Percentiles rank a stretch among this genome's conserved stretches.
Conservation (phyloP, 2,888 invertebrate species). For the Hoplodrina blanda region DNA sequence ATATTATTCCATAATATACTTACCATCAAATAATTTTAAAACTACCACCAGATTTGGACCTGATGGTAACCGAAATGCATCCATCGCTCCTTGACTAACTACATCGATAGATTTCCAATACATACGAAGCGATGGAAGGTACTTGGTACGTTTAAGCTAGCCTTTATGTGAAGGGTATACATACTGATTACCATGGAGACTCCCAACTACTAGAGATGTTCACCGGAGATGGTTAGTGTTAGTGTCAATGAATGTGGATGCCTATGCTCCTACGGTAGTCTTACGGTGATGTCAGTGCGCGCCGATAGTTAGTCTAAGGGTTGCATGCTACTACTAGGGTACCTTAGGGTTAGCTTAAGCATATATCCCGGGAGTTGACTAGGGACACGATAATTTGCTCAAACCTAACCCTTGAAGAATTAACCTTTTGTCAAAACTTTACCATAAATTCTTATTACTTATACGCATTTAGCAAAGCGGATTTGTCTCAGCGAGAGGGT, state of each 20-base stretch:
- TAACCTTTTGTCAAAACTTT: conserved; percentile 42
- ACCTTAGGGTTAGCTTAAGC: conserved; percentile 3
- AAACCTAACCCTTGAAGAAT: background rate
- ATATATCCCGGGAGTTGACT: background rate
- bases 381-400: conserved; percentile 2
- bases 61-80: background rate
- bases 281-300: conserved; percentile 58
- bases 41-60: conserved; percentile 16
- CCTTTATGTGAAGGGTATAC: conserved; percentile 10
- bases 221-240: conserved; percentile 62
- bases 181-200: conserved; percentile 35
- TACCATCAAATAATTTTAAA: conserved; percentile 13
- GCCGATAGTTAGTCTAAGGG: conserved; percentile 49
- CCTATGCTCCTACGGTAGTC: conserved; percentile 43
- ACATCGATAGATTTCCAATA: conserved; percentile 11
- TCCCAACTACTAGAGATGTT: conserved; percentile 39
- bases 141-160: background rate
- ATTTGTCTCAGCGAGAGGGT: background rate
- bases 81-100: conserved; percentile 35
- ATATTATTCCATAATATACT: conserved; percentile 16
- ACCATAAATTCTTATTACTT: background rate
- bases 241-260: conserved; percentile 66
- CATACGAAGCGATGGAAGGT: conserved; percentile 12
- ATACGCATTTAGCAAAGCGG: conserved; percentile 14
- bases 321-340: conserved; percentile 49